Conservation (phyloP, 2,113 vertebrate species). For the Egretta garzetta region DNA sequence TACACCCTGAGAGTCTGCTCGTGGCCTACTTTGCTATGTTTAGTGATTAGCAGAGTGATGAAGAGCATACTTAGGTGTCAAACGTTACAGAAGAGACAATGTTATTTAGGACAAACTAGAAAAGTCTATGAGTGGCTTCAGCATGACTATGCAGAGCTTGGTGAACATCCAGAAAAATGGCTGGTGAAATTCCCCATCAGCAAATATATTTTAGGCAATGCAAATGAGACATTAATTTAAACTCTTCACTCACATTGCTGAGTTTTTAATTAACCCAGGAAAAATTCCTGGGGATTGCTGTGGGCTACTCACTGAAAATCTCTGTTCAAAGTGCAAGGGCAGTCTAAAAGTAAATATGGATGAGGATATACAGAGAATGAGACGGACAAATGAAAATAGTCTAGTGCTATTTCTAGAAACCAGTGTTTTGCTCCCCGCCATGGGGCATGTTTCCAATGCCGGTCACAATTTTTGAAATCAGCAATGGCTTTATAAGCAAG, state of each 20-base stretch:
- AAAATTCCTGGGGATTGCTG: constrained; percentile 57
- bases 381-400: background rate
- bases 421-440: background rate
- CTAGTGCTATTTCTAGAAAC: background rate
- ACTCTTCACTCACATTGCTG: constrained; percentile 43
- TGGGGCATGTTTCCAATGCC: background rate
- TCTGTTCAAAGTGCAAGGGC: constrained; percentile 3
- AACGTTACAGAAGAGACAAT: background rate
- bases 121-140: background rate
- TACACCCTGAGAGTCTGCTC: background rate
- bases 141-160: background rate
- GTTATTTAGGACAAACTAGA: background rate
- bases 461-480: background rate
- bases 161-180: background rate
- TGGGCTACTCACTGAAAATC: constrained; percentile 47
- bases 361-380: background rate
- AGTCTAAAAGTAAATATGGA: constrained; percentile 19
- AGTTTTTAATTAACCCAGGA: constrained; percentile 54
- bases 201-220: constrained; percentile 50
- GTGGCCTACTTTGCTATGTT: background rate
- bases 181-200: background rate
- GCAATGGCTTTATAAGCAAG: background rate
- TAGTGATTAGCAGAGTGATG: background rate
- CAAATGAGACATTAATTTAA: constrained; percentile 53
- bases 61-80: background rate